Base-by-base conservation (phyloP, 2,888 invertebrate species). In the Conistra vaccinii region DNA sequence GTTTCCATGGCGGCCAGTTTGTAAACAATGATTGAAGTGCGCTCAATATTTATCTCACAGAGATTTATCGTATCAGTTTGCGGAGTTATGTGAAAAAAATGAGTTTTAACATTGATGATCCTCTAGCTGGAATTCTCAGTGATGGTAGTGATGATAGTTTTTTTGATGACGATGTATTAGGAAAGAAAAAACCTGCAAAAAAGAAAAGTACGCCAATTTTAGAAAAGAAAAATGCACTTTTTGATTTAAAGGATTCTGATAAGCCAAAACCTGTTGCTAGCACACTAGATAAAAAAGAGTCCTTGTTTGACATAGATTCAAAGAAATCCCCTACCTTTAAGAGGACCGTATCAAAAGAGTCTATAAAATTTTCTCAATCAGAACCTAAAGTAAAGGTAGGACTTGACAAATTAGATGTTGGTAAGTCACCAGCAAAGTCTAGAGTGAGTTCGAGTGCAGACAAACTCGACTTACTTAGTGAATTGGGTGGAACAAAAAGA, bases 141-240 rank as follows among this genome's bases (percentile, higher is more conserved):
- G 98, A 97, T 89, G 97, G 97, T 76, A 97, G 97, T 87, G 97
- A 97, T 87, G 98, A 98, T 87, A 98, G 97, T 92, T 98, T 98
- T 89, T 98, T 98, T 88, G 97, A 97, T 84, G 97, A 97, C 85
- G 97, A 97, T 84, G 96, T 95, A 73, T 86, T 96, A 57, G 95
- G 95, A 29, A 96, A 95, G 88, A 96, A 95, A 88, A 95, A 95
- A 85, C 83, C 93, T 4, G 69, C 82, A 39, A 95, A 95, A 80
- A 94, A 94, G 82, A 93, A 92, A 84, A 89, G 83, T 57, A 91
- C 92, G 2, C 89, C 93, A 53, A 91, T 87, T 72, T 85, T 90
- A 1, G 94, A 93, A 69, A 96, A 93, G 88, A 96, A 95, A 89
- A 95, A 89, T 78, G 88, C 94, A 23, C 83, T 96, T 68, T 96